These are phyloP conservation scores for Rugalucina vietnamica DNA, from an alignment of 2,888 invertebrate genomes.

Conservation along the genomic window DNA sequence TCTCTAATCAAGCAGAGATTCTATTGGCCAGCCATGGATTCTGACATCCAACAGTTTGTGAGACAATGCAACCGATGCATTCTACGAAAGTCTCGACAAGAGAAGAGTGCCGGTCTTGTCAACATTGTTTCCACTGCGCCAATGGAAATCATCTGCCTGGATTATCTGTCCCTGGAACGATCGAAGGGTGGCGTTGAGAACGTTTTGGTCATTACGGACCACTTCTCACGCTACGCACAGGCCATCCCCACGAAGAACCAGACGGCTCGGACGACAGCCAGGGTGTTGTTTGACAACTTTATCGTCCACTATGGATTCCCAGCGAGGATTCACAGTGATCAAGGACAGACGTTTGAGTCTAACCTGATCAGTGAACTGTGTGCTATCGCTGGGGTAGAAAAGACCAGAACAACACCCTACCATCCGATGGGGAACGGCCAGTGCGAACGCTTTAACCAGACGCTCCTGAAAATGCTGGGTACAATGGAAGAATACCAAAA, in stretches of 20 bases:
- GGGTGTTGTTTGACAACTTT: not conserved
- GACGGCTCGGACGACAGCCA: not conserved
- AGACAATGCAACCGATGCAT: not conserved
- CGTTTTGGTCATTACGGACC: not conserved
- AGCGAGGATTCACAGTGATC: not conserved
- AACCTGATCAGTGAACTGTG: not conserved
- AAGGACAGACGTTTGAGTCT: not conserved
- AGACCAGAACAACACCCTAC: too few species aligned
- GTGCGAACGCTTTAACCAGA: too few species aligned
- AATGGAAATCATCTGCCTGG: not conserved
- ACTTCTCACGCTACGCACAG: not conserved
- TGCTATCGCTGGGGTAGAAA: not conserved
- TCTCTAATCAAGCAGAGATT: conserved; percentile 1
- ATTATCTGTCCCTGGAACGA: not conserved
- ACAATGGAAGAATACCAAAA: too few species aligned
- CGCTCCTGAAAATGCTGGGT: too few species aligned
- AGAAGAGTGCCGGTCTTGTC: not conserved
- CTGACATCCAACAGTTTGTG: not conserved
- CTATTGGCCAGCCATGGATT: conserved; percentile 14
- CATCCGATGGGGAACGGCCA: too few species aligned
- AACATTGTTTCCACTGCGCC: not conserved
- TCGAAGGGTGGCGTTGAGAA: not conserved
- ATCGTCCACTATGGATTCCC: too few species aligned
- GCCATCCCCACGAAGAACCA: not conserved
- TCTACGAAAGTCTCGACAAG: not conserved